Percentiles rank a stretch among this genome's conserved stretches.
These are phyloP conservation scores for Prosapia bicincta DNA, from an alignment of 2,888 invertebrate species.

Conservation along the genomic window DNA sequence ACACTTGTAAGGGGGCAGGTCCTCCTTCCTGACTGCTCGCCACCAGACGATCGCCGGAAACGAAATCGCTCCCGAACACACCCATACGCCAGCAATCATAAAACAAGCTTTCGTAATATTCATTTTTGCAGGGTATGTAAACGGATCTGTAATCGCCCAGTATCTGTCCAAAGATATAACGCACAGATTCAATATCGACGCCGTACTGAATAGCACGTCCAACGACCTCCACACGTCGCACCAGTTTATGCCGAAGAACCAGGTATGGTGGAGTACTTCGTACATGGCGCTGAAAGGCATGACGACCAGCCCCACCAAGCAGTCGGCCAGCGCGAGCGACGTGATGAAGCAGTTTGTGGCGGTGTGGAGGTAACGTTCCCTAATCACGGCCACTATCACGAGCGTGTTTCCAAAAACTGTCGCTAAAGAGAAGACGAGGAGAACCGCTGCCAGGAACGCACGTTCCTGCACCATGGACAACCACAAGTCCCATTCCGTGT, in stretches of 20 bases:
- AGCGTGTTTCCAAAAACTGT: constrained; percentile 94
- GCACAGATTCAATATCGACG: constrained; percentile 95
- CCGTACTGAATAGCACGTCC: constrained; percentile 96
- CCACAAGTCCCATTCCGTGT: constrained; percentile 47
- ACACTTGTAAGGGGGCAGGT: constrained; percentile 81
- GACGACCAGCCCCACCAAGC: constrained; percentile 92
- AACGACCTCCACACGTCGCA: constrained; percentile 97
- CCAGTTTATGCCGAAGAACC: constrained; percentile 95
- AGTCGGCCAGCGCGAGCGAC: constrained; percentile 94
- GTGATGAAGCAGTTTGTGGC: constrained; percentile 98
- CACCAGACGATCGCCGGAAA: constrained; percentile 98
- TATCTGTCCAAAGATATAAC: constrained; percentile 95
- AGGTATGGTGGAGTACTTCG: constrained; percentile 84
- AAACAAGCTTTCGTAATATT: constrained; percentile 80
- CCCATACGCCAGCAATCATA: constrained; percentile 92
- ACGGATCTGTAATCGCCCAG: constrained; percentile 98
- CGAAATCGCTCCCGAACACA: constrained; percentile 94
- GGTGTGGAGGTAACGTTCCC: constrained; percentile 91
- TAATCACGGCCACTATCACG: constrained; percentile 88
- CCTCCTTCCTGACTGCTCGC: constrained; percentile 80
- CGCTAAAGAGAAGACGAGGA: constrained; percentile 83
- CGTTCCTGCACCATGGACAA: constrained; percentile 63
- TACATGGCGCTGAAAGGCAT: constrained; percentile 96
- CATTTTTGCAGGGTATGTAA: constrained; percentile 95
- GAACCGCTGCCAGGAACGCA: constrained; percentile 71